Conservation (phyloP, 37 sponge, comb jelly and placozoan species). For the Halichondria panicea region DNA sequence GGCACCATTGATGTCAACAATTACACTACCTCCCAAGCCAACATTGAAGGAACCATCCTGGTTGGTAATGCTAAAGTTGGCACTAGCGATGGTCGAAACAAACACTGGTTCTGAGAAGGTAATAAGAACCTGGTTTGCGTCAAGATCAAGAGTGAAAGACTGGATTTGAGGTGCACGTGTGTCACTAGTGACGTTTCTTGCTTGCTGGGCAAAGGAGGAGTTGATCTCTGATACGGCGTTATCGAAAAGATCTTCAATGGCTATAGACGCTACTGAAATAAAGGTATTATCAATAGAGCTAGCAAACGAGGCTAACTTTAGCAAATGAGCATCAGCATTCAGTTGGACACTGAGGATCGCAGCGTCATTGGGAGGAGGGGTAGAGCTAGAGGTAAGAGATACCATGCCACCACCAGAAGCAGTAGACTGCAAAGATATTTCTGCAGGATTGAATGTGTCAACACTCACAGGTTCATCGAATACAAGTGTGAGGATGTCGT, state of each 20-base stretch:
- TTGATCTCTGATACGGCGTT: slow-evolving; percentile 20
- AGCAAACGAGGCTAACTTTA: slow-evolving; percentile 57
- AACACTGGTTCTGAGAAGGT: slow-evolving; percentile 90
- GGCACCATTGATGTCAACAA: slow-evolving; percentile 5
- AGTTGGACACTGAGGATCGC: slow-evolving; percentile 33
- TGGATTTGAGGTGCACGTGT: slow-evolving; percentile 62
- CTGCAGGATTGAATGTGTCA: slow-evolving; percentile 36
- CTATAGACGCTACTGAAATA: slow-evolving; percentile 13
- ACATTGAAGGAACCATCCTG: slow-evolving; percentile 9
- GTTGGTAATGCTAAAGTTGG: slow-evolving; percentile 47
- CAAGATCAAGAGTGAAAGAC: slow-evolving; percentile 65
- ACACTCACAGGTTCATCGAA: slow-evolving; percentile 80
- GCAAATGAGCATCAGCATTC: slow-evolving; percentile 38
- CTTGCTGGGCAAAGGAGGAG: slow-evolving; percentile 38
- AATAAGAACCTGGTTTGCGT: slow-evolving; percentile 53
- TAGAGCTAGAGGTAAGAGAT: background rate
- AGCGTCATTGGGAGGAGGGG: slow-evolving; percentile 14
- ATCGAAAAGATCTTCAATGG: slow-evolving; percentile 40
- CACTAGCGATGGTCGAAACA: slow-evolving; percentile 12
- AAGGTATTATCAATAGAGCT: slow-evolving; percentile 32
- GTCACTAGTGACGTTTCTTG: slow-evolving; percentile 39
- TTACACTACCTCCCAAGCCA: slow-evolving; percentile 4
- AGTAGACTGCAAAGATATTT: slow-evolving; percentile 53
- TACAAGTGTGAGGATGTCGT: slow-evolving; percentile 55
- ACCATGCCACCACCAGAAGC: slow-evolving; percentile 9